These are phyloP conservation scores for Ceyx cyanopectus DNA, from an alignment of 2,113 vertebrate species.

Conservation along the genomic window DNA sequence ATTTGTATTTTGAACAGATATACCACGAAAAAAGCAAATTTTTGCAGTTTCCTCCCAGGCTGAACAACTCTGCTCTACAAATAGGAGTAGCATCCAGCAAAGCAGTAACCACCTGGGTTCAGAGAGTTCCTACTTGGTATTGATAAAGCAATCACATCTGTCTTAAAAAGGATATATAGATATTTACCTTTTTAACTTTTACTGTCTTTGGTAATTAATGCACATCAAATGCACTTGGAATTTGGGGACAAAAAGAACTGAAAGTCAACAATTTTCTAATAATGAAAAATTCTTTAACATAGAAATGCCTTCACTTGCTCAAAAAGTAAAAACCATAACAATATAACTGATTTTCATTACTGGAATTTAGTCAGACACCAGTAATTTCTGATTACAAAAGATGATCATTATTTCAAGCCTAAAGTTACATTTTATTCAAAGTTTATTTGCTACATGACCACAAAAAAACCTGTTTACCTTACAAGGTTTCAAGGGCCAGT, in stretches of 20 bases:
- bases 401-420: background rate
- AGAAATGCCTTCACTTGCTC: background rate
- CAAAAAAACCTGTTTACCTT: background rate
- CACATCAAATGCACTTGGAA: constrained; percentile 23
- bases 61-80: constrained; percentile 23
- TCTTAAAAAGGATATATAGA: constrained; percentile 56
- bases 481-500: background rate
- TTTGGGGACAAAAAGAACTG: background rate
- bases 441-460: background rate
- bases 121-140: constrained; percentile 42
- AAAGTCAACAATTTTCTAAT: background rate
- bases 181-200: constrained; percentile 29
- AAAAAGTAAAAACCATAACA: background rate
- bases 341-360: background rate
- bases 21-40: constrained; percentile 24
- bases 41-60: background rate
- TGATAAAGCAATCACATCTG: constrained; percentile 44
- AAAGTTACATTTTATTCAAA: background rate
- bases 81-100: constrained; percentile 12
- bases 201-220: constrained; percentile 58
- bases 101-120: constrained; percentile 49
- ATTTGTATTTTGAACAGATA: constrained; percentile 19
- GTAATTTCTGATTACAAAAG: background rate
- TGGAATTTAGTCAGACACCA: background rate
- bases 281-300: background rate